Evolutionary conservation across 2,113 vertebrate species (phyloP), one percentile per base, ranked within the genome.

Genomic region (Stercorarius parasiticus): DNA sequence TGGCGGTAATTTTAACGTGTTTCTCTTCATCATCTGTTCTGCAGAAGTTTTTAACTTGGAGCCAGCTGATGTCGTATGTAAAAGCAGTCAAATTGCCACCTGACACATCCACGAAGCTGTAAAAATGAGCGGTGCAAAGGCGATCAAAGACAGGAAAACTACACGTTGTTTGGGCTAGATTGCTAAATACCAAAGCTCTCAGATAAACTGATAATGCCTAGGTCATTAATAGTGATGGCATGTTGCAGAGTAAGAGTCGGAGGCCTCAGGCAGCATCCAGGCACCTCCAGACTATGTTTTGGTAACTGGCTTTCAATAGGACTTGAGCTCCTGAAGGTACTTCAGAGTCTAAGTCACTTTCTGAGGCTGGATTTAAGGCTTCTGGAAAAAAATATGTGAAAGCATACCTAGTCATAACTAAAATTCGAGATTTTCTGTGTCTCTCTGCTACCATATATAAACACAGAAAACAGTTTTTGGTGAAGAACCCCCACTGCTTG

Each of bases 31-130:
- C 92, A 38, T 91, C 96, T 16, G 29, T 77, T 17, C 90, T 23
- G 32, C 98, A 98, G 36, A 94, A 94, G 96, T 99, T 98, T 96
- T 98, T 98, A 82, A 99, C 99, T 88, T 99, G 98, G 42, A 99
- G 98, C 99, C 99, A 99, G 96, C 93, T 93, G 49, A 93, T 90
- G 80, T 97, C 98, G 8, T 93, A 94, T 0, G 80, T 72, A 70
- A 94, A 90, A 77, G 93, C 87, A 77, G 91, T 96, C 95, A 97
- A 58, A 58, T 95, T 97, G 43, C 95, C 95, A 73, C 94, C 96
- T 22, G 90, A 87, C 59, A 92, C 22, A 1, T 52, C 78, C 77
- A 98, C 69, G 5, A 97, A 77, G 94, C 98, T 98, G 94, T 67
- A 90, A 83, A 61, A 72, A 95, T 8, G 8, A 95, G 10, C 19